Evolutionary conservation across 2,888 invertebrate genomes (phyloP).

Genomic region (Euzophera pinguis): DNA sequence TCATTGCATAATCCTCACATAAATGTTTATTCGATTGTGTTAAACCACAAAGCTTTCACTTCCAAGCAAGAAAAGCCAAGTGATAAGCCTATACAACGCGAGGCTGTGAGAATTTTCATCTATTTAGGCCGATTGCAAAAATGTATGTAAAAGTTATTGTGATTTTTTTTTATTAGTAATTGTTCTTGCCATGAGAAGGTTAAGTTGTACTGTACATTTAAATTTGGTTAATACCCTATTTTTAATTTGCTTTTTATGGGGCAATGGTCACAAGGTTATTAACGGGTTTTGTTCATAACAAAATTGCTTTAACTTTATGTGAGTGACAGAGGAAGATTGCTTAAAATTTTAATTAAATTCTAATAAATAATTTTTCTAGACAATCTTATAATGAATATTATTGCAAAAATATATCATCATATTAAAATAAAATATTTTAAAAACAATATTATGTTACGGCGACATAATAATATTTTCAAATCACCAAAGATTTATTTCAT

Average conservation of each 20-base stretch:
- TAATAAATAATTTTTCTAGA: too few species aligned
- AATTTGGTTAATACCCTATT: slow-evolving; percentile 6
- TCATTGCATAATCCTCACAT: slow-evolving; percentile 59
- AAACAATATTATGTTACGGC: too few species aligned
- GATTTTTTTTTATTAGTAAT: slow-evolving; percentile 14
- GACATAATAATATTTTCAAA: too few species aligned
- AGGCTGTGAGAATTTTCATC: slow-evolving; percentile 32
- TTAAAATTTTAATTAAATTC: too few species aligned
- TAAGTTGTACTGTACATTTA: slow-evolving; percentile 18
- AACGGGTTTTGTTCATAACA: too few species aligned
- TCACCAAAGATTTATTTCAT: too few species aligned
- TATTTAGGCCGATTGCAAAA: slow-evolving; percentile 26
- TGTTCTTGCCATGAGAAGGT: slow-evolving; percentile 26
- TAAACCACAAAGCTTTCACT: slow-evolving; percentile 63
- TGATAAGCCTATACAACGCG: slow-evolving; percentile 41
- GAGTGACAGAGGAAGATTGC: too few species aligned
- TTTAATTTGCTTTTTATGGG: neutral
- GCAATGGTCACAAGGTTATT: too few species aligned
- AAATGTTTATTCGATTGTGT: slow-evolving; percentile 73
- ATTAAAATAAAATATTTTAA: too few species aligned
- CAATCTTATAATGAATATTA: too few species aligned
- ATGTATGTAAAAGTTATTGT: slow-evolving; percentile 15
- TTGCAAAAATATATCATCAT: too few species aligned
- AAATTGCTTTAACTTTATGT: too few species aligned
- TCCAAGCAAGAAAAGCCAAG: slow-evolving; percentile 51